Evolutionary conservation across 2,113 vertebrate species (phyloP).

Genomic region (Forbesichthys agassizii): DNA sequence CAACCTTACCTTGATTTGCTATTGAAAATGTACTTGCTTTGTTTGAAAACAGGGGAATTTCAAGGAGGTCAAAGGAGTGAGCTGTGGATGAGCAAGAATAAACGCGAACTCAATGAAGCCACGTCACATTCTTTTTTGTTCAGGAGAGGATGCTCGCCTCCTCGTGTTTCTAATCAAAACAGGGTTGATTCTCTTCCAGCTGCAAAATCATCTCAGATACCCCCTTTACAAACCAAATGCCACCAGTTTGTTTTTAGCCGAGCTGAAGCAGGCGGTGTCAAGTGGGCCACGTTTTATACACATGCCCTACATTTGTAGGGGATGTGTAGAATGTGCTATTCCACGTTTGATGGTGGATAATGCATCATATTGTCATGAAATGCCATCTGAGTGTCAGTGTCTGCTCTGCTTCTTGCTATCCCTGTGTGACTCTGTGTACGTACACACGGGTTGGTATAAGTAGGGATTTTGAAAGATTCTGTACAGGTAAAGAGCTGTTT

Average conservation of each 20-base stretch:
- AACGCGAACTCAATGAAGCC: too few species aligned
- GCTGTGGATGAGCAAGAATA: too few species aligned
- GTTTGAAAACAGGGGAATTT: too few species aligned
- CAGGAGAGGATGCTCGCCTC: too few species aligned
- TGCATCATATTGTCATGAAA: slow-evolving; percentile 39
- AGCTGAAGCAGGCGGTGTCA: slow-evolving; percentile 11
- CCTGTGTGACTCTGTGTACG: slow-evolving; percentile 12
- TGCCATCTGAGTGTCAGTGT: slow-evolving; percentile 23
- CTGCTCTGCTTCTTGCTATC: slow-evolving; percentile 27
- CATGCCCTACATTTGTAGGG: neutral
- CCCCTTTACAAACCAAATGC: neutral
- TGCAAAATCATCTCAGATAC: too few species aligned
- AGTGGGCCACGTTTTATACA: slow-evolving; percentile 25
- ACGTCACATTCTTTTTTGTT: too few species aligned
- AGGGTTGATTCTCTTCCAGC: too few species aligned
- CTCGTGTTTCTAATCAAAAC: too few species aligned
- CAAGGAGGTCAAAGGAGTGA: too few species aligned
- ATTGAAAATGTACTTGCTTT: too few species aligned
- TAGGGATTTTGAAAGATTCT: slow-evolving; percentile 6
- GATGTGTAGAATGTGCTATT: slow-evolving; percentile 16
- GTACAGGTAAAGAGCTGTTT: slow-evolving; percentile 3
- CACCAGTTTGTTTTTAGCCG: slow-evolving; percentile 8
- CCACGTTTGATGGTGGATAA: slow-evolving; percentile 38
- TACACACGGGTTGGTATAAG: neutral
- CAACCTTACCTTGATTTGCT: too few species aligned